Evolutionary conservation across 2,797 vertebrate genomes (phyloP).

Genomic region (Microchirus variegatus): DNA sequence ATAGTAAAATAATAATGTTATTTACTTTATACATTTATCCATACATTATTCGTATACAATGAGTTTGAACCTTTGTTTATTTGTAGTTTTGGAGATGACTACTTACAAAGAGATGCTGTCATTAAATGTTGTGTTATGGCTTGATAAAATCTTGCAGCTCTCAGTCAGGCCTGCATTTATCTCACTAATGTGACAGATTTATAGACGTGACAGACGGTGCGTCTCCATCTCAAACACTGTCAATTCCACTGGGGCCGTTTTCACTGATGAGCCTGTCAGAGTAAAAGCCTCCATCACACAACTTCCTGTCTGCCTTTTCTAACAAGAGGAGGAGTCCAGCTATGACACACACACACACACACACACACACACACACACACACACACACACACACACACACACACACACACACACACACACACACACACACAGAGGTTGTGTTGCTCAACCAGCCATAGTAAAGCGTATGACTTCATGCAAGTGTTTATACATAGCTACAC

Average conservation of each 20-base stretch:
- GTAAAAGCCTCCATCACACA: slow-evolving; percentile 3
- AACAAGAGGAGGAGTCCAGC: neutral
- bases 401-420: neutral
- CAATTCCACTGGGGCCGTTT: slow-evolving; percentile 21
- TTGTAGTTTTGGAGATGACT: too few species aligned
- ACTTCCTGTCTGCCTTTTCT: slow-evolving; percentile 15
- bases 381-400: neutral
- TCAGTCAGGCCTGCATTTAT: neutral
- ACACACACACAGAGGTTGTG: neutral
- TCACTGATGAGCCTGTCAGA: slow-evolving; percentile 33
- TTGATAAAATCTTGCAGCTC: too few species aligned
- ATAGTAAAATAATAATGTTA: too few species aligned
- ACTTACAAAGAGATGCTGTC: too few species aligned
- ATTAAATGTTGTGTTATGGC: neutral
- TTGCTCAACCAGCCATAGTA: slow-evolving; percentile 3
- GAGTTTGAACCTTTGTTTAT: too few species aligned
- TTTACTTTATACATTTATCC: too few species aligned
- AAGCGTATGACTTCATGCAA: slow-evolving; percentile 32
- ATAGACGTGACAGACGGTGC: neutral
- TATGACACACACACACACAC: too few species aligned
- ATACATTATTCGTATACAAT: too few species aligned
- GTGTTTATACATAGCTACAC: slow-evolving; percentile 35
- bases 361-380: neutral
- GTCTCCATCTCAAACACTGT: slow-evolving; percentile 3
- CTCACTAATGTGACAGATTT: slow-evolving; percentile 22